A percentile compares a stretch with the other conserved stretches of the same genome.
Evolutionary conservation across 2,113 vertebrate species (phyloP).

Genomic region (Melanerpes aurifrons): DNA sequence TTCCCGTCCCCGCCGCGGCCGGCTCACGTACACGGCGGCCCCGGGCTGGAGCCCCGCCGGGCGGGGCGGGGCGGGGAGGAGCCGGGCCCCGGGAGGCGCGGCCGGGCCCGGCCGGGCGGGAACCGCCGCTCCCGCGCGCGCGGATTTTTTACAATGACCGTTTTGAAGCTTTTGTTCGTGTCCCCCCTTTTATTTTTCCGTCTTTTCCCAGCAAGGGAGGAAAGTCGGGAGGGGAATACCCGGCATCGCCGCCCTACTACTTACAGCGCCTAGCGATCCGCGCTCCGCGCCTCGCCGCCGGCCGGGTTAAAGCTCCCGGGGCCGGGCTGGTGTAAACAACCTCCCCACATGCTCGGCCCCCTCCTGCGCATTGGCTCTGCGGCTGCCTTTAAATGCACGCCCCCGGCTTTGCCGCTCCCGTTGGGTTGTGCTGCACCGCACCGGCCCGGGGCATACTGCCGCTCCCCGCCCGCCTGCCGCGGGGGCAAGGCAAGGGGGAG

Average conservation of each 20-base stretch:
- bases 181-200: not conserved
- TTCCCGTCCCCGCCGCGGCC: not conserved
- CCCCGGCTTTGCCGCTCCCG: not conserved
- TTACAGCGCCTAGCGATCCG: not conserved
- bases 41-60: not conserved
- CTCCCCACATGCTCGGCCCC: constrained; percentile 66
- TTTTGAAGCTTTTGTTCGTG: not conserved
- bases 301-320: constrained; percentile 58
- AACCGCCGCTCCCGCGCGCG: not conserved
- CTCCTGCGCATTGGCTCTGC: constrained; percentile 57
- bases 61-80: not conserved
- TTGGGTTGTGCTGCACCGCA: too few species aligned
- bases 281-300: constrained; percentile 13
- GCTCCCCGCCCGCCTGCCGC: not conserved
- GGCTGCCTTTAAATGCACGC: constrained; percentile 40
- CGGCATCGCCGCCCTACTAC: not conserved
- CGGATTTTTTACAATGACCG: not conserved
- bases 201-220: too few species aligned
- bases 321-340: constrained; percentile 67
- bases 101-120: not conserved
- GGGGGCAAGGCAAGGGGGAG: not conserved
- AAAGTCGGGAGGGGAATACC: not conserved
- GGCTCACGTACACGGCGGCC: constrained; percentile 31
- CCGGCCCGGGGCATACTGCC: not conserved
- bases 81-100: not conserved